A percentile compares a stretch with the other conserved stretches of the same genome.
These are phyloP conservation scores for Hemibagrus wyckioides DNA, from an alignment of 2,113 vertebrate species.

Conservation along the genomic window DNA sequence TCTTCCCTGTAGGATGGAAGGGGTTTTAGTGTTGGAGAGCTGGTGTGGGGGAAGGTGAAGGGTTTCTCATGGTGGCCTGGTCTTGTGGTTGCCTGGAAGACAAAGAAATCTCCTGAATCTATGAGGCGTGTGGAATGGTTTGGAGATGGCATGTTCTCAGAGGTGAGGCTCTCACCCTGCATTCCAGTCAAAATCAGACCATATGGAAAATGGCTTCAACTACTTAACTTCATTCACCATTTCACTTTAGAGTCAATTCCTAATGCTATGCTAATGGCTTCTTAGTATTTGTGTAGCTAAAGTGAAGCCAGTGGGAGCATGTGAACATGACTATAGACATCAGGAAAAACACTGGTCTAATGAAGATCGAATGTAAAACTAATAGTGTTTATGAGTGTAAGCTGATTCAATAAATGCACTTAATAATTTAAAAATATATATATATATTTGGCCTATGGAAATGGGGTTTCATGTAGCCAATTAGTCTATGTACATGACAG, in stretches of 20 bases:
- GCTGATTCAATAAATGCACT: background rate
- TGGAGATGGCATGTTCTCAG: slow-evolving; percentile 90
- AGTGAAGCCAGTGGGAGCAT: background rate
- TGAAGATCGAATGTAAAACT: background rate
- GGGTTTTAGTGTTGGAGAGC: slow-evolving; percentile 81
- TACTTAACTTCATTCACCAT: background rate
- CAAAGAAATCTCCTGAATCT: slow-evolving; percentile 68
- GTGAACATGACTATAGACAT: background rate
- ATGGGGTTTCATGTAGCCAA: background rate
- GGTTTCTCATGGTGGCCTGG: slow-evolving; percentile 95
- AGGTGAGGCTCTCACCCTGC: slow-evolving; percentile 73
- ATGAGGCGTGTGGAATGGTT: slow-evolving; percentile 94
- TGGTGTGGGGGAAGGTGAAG: slow-evolving; percentile 92
- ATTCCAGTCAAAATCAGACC: background rate
- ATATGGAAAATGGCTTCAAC: no score
- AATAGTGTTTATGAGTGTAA: background rate
- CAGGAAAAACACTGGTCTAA: background rate
- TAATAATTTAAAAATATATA: background rate
- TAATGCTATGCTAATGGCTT: background rate
- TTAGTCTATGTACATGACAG: background rate
- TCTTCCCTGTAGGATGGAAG: slow-evolving; percentile 80
- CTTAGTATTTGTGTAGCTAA: background rate
- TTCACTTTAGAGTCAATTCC: background rate
- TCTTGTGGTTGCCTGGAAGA: slow-evolving; percentile 83
- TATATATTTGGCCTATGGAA: background rate